phyloP scores from a whole-genome alignment of 2,797 vertebrate species.

The Luscinia luscinia region DNA sequence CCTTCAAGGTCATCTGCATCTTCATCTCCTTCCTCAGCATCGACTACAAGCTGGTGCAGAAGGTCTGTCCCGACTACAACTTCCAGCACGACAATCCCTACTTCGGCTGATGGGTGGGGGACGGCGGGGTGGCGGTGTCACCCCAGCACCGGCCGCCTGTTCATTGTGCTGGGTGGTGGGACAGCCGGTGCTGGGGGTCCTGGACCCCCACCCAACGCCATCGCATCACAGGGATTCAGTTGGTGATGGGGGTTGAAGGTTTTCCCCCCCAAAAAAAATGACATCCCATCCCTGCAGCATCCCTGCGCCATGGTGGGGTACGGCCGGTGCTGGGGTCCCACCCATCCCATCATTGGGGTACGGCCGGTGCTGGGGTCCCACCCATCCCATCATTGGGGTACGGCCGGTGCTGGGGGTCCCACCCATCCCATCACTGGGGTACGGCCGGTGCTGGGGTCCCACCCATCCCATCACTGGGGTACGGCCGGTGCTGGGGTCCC shows the following conservation, averaged over 20 bases:
- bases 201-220: not conserved
- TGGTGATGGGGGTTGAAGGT: not conserved
- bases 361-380: too few relatives aligned
- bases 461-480: too few relatives aligned
- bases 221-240: not conserved
- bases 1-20: slow-evolving; percentile 99
- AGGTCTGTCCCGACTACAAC: slow-evolving; percentile 98
- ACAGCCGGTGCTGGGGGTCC: not conserved
- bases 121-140: not conserved
- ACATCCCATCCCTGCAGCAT: not conserved
- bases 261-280: not conserved
- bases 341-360: too few relatives aligned
- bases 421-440: too few relatives aligned
- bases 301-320: too few relatives aligned
- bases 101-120: slow-evolving; percentile 81
- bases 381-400: too few relatives aligned
- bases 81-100: slow-evolving; percentile 97
- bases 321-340: too few relatives aligned
- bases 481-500: too few relatives aligned
- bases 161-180: not conserved
- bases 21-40: slow-evolving; percentile 98
- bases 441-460: too few relatives aligned
- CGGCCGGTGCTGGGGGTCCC: too few relatives aligned
- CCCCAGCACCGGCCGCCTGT: rapidly evolving
- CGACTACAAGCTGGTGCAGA: slow-evolving; percentile 98